phyloP scores from a whole-genome alignment of 2,888 invertebrate genomes.

The Rhyacophila evoluta region DNA sequence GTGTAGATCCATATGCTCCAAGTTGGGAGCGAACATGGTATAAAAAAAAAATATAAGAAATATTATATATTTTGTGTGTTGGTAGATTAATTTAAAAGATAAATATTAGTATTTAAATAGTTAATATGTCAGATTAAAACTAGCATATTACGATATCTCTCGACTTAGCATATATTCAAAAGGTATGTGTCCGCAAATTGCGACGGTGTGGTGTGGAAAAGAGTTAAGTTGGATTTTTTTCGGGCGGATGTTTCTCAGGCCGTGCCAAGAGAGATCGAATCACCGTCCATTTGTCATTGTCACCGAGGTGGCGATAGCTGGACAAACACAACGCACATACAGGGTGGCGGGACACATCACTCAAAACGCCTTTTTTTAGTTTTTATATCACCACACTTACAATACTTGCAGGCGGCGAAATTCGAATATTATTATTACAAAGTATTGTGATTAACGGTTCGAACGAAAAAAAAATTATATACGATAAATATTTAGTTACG shows the following conservation, averaged over 20 bases:
- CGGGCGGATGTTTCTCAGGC: slow-evolving; percentile 20
- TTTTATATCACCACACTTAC: background rate
- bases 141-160: too few relatives aligned
- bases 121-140: too few relatives aligned
- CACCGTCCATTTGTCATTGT: slow-evolving; percentile 54
- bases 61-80: too few relatives aligned
- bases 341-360: slow-evolving; percentile 12
- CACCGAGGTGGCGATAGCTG: slow-evolving; percentile 51
- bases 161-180: too few relatives aligned
- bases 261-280: slow-evolving; percentile 44
- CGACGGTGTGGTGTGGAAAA: background rate
- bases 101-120: too few relatives aligned
- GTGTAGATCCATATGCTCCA: too few relatives aligned
- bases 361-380: slow-evolving; percentile 23
- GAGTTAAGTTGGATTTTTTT: background rate
- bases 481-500: slow-evolving; percentile 4
- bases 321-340: slow-evolving; percentile 20
- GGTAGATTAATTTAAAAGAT: too few relatives aligned
- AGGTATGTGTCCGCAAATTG: background rate
- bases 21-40: too few relatives aligned
- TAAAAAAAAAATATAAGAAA: too few relatives aligned
- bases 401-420: background rate
- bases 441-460: background rate
- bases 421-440: background rate
- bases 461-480: background rate